Percentiles rank a stretch among this genome's conserved stretches.
These are phyloP conservation scores for Eristalis intricaria DNA, from an alignment of 2,888 invertebrate genomes.

Conservation along the genomic window DNA sequence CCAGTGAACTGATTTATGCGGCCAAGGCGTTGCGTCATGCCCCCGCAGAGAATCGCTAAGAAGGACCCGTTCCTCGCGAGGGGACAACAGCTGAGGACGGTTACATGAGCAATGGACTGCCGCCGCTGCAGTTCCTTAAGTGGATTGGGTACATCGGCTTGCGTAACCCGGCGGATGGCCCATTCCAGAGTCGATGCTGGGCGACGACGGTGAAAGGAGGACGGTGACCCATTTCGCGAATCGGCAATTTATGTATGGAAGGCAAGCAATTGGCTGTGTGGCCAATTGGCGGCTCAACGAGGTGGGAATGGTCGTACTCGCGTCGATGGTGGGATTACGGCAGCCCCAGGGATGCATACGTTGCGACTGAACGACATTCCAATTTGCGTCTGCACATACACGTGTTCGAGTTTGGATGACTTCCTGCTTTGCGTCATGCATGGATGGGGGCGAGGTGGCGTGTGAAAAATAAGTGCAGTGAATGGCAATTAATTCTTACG, in stretches of 20 bases:
- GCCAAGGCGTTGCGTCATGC: slow-evolving; percentile 6
- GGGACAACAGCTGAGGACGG: not conserved
- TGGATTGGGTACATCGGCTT: slow-evolving; percentile 7
- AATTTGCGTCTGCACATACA: not conserved
- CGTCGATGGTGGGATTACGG: not conserved
- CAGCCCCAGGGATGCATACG: too few relatives aligned
- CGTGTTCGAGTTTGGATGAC: not conserved
- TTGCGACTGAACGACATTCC: not conserved
- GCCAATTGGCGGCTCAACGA: not conserved
- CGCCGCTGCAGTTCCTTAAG: not conserved
- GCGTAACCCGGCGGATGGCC: not conserved
- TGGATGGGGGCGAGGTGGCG: not conserved
- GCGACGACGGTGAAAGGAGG: not conserved
- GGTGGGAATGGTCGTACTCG: not conserved
- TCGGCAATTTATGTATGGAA: not conserved
- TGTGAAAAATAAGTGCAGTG: too few relatives aligned
- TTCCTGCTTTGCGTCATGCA: slow-evolving; percentile 34
- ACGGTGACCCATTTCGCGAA: not conserved
- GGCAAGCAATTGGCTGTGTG: not conserved
- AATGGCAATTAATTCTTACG: too few relatives aligned
- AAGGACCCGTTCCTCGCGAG: not conserved
- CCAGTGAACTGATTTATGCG: slow-evolving; percentile 28
- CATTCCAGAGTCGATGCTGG: not conserved
- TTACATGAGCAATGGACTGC: slow-evolving; percentile 1
- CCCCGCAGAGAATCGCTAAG: not conserved